Evolutionary conservation across 2,888 invertebrate species (phyloP), one percentile per base, ranked within the genome.

Genomic region (Lycocerus yunnanus): DNA sequence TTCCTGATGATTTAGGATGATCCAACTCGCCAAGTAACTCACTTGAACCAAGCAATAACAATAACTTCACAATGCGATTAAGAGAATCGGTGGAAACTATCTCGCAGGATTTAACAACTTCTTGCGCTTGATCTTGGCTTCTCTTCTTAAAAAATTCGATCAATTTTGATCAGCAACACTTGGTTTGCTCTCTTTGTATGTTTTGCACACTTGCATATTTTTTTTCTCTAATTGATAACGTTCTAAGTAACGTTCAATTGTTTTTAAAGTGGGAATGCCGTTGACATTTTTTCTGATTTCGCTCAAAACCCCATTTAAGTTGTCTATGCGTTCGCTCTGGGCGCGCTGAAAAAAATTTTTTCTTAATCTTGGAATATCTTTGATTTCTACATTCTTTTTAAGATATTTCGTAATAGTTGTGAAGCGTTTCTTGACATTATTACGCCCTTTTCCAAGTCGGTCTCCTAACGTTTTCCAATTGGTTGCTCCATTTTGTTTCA

Each of bases 401-500:
- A 90, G 85, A 87, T 89, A 90, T 76, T 86, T 88, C 24, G 86
- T 80, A 16, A 91, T 87, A 0, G 89, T 88, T 0, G 84, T 20
- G 81, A 90, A 90, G 16, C 93, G 89, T 27, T 72, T 66, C 87
- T 84, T 3, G 90, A 87, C 70, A 93, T 89, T 70, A 83, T 85
- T 0, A 89, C 80, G 91, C 91, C 92, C 68, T 88, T 84, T 1
- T 87, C 82, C 1, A 84, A 88, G 0, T 89, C 90, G 82, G 88
- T 84, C 82, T 81, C 66, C 71, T 13, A 20, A 3, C 8, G 2
- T 8, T 18, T n/a, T 43, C 43, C 43, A 43, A n/a, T 43, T 43
- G 1, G n/a, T 43, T n/a, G n/a, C n/a, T 0, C 15, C 15, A 67
- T 11, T 15, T 16, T 27, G 83, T 76, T 89, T 80, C 0, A 92